phyloP scores from a whole-genome alignment of 2,888 invertebrate genomes.

The Megamerina dolium region DNA sequence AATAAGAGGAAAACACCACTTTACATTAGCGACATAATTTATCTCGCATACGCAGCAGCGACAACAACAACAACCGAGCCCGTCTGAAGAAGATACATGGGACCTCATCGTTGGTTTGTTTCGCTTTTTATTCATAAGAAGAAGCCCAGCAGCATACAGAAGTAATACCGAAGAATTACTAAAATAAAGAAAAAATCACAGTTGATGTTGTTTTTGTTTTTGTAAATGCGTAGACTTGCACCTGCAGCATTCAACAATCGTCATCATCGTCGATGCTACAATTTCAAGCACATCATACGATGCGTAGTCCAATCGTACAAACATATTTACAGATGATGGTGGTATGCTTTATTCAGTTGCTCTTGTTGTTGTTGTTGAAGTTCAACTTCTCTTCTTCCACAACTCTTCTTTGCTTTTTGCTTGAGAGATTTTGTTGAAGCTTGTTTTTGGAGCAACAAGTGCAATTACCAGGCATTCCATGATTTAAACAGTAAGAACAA shows the following conservation, averaged over 20 bases:
- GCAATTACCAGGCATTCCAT: constrained; percentile 24
- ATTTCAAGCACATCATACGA: no score
- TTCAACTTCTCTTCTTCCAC: background rate
- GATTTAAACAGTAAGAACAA: no score
- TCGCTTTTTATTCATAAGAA: no score
- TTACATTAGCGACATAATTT: constrained; percentile 49
- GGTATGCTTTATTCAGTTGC: no score
- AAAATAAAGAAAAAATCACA: no score
- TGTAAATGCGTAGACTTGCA: no score
- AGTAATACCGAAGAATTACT: no score
- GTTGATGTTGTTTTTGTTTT: no score
- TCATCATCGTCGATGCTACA: background rate
- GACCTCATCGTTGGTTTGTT: no score
- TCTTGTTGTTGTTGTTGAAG: constrained; percentile 5
- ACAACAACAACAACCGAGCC: background rate
- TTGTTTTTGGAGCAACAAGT: constrained; percentile 24
- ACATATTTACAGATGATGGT: no score
- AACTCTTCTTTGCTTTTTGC: constrained; percentile 8
- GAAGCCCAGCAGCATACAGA: no score
- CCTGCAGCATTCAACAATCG: constrained; percentile 4
- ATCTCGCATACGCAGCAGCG: constrained; percentile 34
- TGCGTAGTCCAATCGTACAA: no score
- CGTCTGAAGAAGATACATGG: background rate
- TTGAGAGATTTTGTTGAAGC: constrained; percentile 11
- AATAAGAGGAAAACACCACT: constrained; percentile 11